Conservation (phyloP, 2,888 invertebrate species). For the Loripinus fragilis region DNA sequence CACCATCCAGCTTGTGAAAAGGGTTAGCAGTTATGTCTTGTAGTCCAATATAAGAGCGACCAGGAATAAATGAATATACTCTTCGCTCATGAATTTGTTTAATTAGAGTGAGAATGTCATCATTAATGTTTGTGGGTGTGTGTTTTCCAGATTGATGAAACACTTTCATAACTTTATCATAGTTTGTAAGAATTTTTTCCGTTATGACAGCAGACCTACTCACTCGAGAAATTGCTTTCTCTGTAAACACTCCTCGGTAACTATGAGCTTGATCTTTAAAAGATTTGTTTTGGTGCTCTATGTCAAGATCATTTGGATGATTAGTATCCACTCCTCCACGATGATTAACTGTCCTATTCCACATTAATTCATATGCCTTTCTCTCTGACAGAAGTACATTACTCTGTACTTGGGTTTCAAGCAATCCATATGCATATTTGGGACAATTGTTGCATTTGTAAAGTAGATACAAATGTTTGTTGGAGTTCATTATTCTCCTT, state of each 20-base stretch:
- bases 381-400: conserved; percentile 39
- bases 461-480: conserved; percentile 31
- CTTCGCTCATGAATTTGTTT: not conserved
- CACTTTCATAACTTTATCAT: conserved; percentile 1
- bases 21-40: conserved; percentile 4
- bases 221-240: conserved; percentile 38
- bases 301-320: no score
- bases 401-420: conserved; percentile 41
- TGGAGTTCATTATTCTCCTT: conserved; percentile 34
- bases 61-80: not conserved
- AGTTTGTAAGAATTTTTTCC: not conserved
- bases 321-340: no score
- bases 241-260: no score
- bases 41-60: not conserved
- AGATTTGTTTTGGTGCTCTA: conserved; percentile 38
- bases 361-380: conserved; percentile 35
- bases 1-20: conserved; percentile 23
- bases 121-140: conserved; percentile 19
- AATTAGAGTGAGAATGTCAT: not conserved
- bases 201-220: conserved; percentile 25
- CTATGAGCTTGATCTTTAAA: conserved; percentile 50
- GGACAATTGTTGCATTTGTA: conserved; percentile 36
- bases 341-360: no score
- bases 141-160: conserved; percentile 27
- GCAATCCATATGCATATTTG: conserved; percentile 49